phyloP scores from a whole-genome alignment of 2,113 vertebrate species.

The Bufo bufo region DNA sequence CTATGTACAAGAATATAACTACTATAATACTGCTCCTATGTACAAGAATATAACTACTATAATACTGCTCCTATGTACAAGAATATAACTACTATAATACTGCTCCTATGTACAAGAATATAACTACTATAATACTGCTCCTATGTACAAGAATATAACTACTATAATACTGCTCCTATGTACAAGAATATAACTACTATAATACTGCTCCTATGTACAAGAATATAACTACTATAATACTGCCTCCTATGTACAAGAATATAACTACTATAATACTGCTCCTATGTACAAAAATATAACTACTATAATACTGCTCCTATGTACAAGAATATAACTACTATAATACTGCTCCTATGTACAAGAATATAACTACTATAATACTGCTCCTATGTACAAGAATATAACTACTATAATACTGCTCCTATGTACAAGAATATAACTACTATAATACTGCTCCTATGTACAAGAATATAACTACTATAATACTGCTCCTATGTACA shows the following conservation, averaged over 20 bases:
- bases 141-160: neutral
- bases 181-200: neutral
- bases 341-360: no score
- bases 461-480: neutral
- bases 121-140: neutral
- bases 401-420: neutral
- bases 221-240: slow-evolving; percentile 9
- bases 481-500: neutral
- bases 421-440: neutral
- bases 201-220: neutral
- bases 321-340: neutral
- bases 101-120: neutral
- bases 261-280: neutral
- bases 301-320: neutral
- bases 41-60: neutral
- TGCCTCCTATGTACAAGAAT: neutral
- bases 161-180: neutral
- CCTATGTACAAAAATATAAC: neutral
- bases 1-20: neutral
- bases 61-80: neutral
- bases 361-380: neutral
- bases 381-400: neutral
- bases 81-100: neutral
- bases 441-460: neutral
- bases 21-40: neutral